phyloP scores from a whole-genome alignment of 1,140 invertebrate species.

The Microplitis demolitor region DNA sequence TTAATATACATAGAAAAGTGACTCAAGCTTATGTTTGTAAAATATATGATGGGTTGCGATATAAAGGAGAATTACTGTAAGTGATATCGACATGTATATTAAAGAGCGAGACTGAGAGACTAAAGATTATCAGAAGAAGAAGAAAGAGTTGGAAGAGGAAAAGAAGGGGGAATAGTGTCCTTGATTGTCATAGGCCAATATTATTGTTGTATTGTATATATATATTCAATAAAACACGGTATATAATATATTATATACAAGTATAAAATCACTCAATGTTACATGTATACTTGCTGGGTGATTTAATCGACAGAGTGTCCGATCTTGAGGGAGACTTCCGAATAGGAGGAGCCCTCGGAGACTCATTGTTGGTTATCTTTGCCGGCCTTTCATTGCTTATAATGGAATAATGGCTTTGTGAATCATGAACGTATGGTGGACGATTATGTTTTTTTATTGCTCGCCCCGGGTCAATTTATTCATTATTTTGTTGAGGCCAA shows the following conservation, averaged over 20 bases:
- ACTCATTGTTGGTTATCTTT: slow-evolving; percentile 34
- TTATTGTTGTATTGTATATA: not conserved
- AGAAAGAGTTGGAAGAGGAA: not conserved
- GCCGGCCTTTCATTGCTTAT: slow-evolving; percentile 44
- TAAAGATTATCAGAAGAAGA: not conserved
- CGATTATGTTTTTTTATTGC: slow-evolving; percentile 52
- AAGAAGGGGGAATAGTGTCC: not conserved
- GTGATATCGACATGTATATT: slow-evolving; percentile 8
- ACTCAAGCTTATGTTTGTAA: not conserved
- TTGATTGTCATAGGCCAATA: not conserved
- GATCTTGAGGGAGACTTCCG: slow-evolving; percentile 18
- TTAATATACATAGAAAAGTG: not conserved
- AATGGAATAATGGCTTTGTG: slow-evolving; percentile 52
- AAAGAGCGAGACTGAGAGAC: not conserved
- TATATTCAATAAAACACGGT: no score
- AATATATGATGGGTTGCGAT: slow-evolving; percentile 2
- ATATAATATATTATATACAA: not conserved
- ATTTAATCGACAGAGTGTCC: slow-evolving; percentile 6
- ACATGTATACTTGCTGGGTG: not conserved
- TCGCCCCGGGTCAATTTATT: slow-evolving; percentile 50
- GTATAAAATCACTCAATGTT: not conserved
- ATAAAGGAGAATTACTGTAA: slow-evolving; percentile 29
- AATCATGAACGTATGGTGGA: slow-evolving; percentile 49
- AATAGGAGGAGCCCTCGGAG: slow-evolving; percentile 1
- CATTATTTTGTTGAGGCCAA: slow-evolving; percentile 54